Conservation (phyloP, 2,797 vertebrate species). For the Natrix natrix region DNA sequence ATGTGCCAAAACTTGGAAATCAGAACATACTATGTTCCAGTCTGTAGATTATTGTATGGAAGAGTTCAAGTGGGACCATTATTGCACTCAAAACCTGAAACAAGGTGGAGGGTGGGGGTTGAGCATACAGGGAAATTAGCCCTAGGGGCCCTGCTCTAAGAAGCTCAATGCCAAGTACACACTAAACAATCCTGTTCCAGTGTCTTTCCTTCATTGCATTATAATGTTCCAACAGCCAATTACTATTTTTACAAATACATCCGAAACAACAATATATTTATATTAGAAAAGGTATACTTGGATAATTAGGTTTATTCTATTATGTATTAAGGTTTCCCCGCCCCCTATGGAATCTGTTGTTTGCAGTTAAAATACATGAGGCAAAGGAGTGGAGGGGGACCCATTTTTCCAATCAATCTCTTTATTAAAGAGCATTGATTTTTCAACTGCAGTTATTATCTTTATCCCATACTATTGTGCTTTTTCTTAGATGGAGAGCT, state of each 20-base stretch:
- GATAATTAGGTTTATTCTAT: neutral
- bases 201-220: neutral
- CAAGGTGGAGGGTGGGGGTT: neutral
- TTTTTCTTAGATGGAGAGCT: conserved; percentile 78
- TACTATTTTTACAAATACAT: neutral
- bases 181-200: neutral
- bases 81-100: neutral
- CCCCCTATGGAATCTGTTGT: neutral
- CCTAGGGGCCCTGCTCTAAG: neutral
- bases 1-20: neutral
- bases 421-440: neutral
- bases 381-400: neutral
- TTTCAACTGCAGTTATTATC: conserved; percentile 16
- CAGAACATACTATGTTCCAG: neutral
- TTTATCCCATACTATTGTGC: conserved; percentile 28
- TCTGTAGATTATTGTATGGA: neutral
- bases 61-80: neutral
- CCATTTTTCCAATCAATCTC: neutral
- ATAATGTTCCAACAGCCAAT: neutral
- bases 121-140: neutral
- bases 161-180: neutral
- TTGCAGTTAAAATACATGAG: conserved; percentile 16
- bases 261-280: neutral
- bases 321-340: neutral
- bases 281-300: neutral